These are phyloP conservation scores for Hirtodrosophila trivittata DNA, from an alignment of 2,888 invertebrate genomes.

Conservation along the genomic window DNA sequence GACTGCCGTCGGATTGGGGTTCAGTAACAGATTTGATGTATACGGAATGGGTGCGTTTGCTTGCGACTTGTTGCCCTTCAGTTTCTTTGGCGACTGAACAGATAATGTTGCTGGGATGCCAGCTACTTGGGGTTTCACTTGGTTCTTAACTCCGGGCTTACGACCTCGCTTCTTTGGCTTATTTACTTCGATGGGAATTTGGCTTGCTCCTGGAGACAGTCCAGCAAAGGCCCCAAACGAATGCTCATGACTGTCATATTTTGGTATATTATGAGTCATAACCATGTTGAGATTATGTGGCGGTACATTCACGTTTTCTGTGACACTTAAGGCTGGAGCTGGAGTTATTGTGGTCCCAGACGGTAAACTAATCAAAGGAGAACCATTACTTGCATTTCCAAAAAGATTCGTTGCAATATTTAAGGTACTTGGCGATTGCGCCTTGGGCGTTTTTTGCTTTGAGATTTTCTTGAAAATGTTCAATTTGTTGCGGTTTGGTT, in stretches of 20 bases:
- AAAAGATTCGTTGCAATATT: slow-evolving; percentile 34
- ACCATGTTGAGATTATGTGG: slow-evolving; percentile 1
- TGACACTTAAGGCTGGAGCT: slow-evolving; percentile 41
- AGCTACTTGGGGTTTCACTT: slow-evolving; percentile 39
- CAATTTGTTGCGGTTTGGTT: slow-evolving; percentile 93
- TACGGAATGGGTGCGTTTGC: background rate
- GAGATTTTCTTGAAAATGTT: slow-evolving; percentile 95
- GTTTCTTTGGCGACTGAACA: slow-evolving; percentile 25
- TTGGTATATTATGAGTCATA: no score
- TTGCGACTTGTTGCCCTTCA: slow-evolving; percentile 18
- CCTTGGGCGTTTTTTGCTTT: slow-evolving; percentile 77
- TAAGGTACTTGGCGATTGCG: slow-evolving; percentile 37
- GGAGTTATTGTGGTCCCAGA: slow-evolving; percentile 83
- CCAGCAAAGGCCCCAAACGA: no score
- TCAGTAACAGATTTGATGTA: slow-evolving; percentile 2
- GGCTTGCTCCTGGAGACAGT: no score
- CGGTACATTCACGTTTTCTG: slow-evolving; percentile 7
- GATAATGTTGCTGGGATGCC: slow-evolving; percentile 3
- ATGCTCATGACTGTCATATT: no score
- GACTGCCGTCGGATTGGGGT: background rate
- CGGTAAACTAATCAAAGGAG: slow-evolving; percentile 77
- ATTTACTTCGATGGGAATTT: slow-evolving; percentile 26
- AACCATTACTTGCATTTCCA: slow-evolving; percentile 13
- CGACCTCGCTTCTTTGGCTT: slow-evolving; percentile 82
- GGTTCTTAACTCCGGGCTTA: slow-evolving; percentile 81